Evolutionary conservation across 2,113 vertebrate genomes (phyloP).

Genomic region (Corvus hawaiiensis): DNA sequence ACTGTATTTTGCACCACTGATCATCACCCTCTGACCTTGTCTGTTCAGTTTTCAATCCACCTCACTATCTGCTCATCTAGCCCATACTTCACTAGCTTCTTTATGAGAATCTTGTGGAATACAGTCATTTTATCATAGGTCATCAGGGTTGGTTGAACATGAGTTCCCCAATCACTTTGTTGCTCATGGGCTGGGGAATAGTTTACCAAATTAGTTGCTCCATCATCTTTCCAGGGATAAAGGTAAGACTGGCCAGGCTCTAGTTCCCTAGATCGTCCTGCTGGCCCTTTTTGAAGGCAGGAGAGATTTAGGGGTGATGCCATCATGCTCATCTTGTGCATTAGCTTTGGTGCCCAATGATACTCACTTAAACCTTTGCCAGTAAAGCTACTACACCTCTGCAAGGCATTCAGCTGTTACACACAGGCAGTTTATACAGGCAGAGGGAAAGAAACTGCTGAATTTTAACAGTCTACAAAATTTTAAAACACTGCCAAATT

Average conservation of each 20-base stretch:
- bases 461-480: not conserved
- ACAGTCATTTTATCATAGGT: not conserved
- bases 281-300: not conserved
- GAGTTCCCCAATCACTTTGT: not conserved
- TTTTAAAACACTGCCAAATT: not conserved
- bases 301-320: not conserved
- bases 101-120: not conserved
- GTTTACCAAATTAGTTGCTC: not conserved
- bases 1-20: not conserved
- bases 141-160: not conserved
- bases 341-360: accelerated
- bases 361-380: not conserved
- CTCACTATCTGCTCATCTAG: not conserved
- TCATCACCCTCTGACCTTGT: not conserved
- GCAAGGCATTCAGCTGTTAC: not conserved
- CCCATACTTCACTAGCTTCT: not conserved
- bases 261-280: not conserved
- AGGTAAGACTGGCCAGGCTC: not conserved
- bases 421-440: accelerated
- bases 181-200: not conserved
- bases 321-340: not conserved
- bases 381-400: not conserved
- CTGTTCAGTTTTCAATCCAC: not conserved
- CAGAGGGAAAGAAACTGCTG: not conserved
- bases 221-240: not conserved